These are phyloP conservation scores for Margarornis squamiger DNA, from an alignment of 2,797 vertebrate species.

Conservation along the genomic window DNA sequence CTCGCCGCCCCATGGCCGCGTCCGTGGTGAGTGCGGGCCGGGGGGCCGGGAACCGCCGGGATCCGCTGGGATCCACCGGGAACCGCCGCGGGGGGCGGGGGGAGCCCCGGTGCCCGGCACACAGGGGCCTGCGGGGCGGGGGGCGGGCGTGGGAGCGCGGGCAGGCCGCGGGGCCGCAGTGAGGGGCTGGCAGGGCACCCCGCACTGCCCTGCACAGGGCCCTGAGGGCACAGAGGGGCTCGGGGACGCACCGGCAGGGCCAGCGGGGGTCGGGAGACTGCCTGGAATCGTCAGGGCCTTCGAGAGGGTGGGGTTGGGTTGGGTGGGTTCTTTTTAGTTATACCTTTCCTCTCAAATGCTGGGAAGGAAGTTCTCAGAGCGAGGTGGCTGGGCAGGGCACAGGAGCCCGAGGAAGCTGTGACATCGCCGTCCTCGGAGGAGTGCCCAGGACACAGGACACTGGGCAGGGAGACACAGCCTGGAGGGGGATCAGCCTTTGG, in stretches of 20 bases:
- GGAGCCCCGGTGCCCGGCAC: neutral
- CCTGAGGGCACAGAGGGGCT: accelerated
- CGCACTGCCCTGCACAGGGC: neutral
- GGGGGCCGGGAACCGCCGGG: neutral
- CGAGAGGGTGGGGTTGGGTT: no score
- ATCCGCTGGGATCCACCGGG: no score
- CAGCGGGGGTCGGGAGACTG: accelerated
- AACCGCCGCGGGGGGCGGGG: no score
- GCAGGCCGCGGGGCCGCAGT: neutral
- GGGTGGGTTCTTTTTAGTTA: no score
- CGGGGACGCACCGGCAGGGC: neutral
- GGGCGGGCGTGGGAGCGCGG: neutral
- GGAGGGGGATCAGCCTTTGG: accelerated
- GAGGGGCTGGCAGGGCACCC: neutral
- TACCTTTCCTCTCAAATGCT: neutral
- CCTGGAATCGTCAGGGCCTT: neutral
- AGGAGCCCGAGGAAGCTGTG: accelerated
- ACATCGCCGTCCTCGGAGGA: neutral
- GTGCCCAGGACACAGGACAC: neutral
- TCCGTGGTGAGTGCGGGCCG: neutral
- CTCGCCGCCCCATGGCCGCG: neutral
- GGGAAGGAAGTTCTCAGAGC: neutral
- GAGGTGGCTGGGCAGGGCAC: neutral
- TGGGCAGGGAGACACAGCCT: neutral
- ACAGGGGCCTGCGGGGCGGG: neutral